phyloP scores from a whole-genome alignment of 2,888 invertebrate species.

The Chesias legatella region DNA sequence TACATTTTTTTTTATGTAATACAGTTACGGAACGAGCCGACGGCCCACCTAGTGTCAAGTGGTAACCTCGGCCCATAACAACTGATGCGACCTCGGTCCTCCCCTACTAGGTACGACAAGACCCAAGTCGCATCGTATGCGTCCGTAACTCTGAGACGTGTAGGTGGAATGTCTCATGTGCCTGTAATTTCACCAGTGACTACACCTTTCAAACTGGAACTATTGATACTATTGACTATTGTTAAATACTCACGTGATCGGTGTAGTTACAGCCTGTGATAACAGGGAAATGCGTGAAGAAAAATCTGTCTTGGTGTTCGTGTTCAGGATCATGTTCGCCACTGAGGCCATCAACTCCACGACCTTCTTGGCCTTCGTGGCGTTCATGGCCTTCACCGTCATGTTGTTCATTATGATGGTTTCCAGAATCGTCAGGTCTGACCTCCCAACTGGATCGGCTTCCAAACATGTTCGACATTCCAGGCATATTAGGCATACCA shows the following conservation, averaged over 20 bases:
- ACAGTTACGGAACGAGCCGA: too few relatives aligned
- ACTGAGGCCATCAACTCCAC: not conserved
- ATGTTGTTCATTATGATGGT: not conserved
- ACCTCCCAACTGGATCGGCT: not conserved
- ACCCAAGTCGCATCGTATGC: too few relatives aligned
- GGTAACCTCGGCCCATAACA: too few relatives aligned
- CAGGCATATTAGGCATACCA: conserved; percentile 1
- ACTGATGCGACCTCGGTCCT: too few relatives aligned
- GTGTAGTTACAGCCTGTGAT: conserved; percentile 30
- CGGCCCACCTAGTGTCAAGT: too few relatives aligned
- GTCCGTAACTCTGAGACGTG: too few relatives aligned
- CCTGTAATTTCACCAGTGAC: too few relatives aligned
- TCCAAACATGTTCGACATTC: not conserved
- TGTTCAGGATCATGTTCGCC: conserved; percentile 6
- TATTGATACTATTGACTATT: too few relatives aligned
- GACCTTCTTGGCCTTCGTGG: not conserved
- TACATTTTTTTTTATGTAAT: too few relatives aligned
- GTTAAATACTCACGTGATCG: conserved; percentile 25
- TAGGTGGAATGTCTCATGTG: too few relatives aligned
- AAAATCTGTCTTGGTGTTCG: conserved; percentile 18
- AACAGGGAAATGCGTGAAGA: conserved; percentile 18
- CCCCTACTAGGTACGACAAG: too few relatives aligned
- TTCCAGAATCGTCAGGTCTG: not conserved
- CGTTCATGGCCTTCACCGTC: conserved; percentile 1
- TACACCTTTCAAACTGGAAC: too few relatives aligned